A percentile compares a stretch with the other conserved stretches of the same genome.
Conservation (phyloP, 2,113 vertebrate genomes). For the Clinocottus analis region DNA sequence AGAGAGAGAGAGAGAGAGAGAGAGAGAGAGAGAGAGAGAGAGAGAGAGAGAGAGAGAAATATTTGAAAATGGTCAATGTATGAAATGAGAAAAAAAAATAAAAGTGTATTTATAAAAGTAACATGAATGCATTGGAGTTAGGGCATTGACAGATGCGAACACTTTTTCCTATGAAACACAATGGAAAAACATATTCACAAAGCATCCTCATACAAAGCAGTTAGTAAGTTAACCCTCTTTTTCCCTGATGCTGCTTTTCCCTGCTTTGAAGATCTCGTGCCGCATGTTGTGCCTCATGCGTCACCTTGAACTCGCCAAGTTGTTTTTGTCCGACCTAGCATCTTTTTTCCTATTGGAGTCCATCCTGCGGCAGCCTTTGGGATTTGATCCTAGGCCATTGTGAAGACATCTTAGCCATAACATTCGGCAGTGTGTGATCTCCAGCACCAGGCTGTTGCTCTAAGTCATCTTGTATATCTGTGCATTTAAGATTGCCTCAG, state of each 20-base stretch:
- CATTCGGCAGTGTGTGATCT: not conserved
- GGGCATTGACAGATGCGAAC: not conserved
- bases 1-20: conserved; percentile 11
- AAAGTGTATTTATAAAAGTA: conserved; percentile 21
- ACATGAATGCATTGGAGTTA: conserved; percentile 25
- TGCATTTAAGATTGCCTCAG: not conserved
- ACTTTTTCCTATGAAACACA: not conserved
- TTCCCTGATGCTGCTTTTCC: not conserved
- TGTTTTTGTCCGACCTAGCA: not conserved
- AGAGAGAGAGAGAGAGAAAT: conserved; percentile 16
- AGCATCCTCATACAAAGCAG: not conserved
- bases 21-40: conserved; percentile 11
- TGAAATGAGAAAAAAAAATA: conserved; percentile 1
- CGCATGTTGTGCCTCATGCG: not conserved
- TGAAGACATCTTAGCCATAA: not conserved
- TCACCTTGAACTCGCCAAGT: not conserved
- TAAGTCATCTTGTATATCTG: not conserved
- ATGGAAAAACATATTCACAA: conserved; percentile 19
- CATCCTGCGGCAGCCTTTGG: not conserved
- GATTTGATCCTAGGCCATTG: not conserved
- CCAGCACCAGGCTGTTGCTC: not conserved
- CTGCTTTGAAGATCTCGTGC: not conserved
- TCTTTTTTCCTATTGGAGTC: not conserved
- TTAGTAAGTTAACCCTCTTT: not conserved
- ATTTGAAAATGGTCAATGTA: conserved; percentile 38